Evolutionary conservation across 2,797 vertebrate species (phyloP), one percentile per base, ranked within the genome.

Genomic region (Characodon lateralis): DNA sequence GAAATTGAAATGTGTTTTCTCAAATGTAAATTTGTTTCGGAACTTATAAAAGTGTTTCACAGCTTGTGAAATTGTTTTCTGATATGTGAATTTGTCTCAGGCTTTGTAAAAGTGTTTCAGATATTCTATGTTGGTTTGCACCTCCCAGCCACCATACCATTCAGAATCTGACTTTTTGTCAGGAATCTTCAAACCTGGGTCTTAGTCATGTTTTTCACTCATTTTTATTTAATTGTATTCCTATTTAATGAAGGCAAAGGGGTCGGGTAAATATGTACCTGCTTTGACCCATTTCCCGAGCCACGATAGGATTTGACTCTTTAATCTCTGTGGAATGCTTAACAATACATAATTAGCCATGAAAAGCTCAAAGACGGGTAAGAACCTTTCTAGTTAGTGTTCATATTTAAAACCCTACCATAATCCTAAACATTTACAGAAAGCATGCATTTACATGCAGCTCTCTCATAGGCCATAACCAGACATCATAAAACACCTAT

Each of bases 221-320:
- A 9, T 7, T 66, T 61, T 41, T 7, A 31, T 77, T 55, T 68
- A 6, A 74, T 58, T 56, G 50, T 13, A 46, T 70, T 50, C 8
- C 8, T 56, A 53, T 71, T 73, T 72, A 80, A 71, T 69, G 10
- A 72, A 51, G 74, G 73, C 66, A 61, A 43, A 65, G 28, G n/a
- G 16, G 22, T 70, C 28, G 24, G 66, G 8, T 46, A 68, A 69
- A 79, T 18, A 46, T 65, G 20, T 53, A 18, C 66, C 35, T 69
- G 20, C 58, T 48, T 48, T 46, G 28, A 58, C 26, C 46, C 31
- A 28, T 78, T 82, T 53, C 43, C 39, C 43, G 28, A 78, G 28
- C 51, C 39, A 75, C n/a, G 24, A 74, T 18, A 72, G 71, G 28
- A 48, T 31, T 77, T 46, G 72, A 22, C 53, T 51, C 77, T 80